phyloP scores from a whole-genome alignment of 1,140 invertebrate genomes.

The Diploscapter pachys region DNA sequence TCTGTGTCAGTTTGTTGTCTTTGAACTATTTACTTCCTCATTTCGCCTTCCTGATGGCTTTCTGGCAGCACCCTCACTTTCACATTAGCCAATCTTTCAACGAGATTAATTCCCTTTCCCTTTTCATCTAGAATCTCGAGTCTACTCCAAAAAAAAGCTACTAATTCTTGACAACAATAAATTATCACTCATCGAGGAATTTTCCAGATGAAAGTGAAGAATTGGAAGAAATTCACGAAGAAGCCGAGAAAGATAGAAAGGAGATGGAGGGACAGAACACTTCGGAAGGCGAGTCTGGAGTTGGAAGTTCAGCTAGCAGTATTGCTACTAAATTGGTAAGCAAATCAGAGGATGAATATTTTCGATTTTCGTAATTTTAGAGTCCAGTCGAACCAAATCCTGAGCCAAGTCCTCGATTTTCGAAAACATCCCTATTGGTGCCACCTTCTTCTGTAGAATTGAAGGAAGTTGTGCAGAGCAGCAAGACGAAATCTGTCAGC shows the following conservation, averaged over 20 bases:
- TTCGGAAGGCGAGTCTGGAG: not conserved
- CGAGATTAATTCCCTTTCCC: too few species aligned
- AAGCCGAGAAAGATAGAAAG: not conserved
- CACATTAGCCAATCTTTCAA: too few species aligned
- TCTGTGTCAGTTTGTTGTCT: too few species aligned
- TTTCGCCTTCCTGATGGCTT: too few species aligned
- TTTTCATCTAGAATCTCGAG: too few species aligned
- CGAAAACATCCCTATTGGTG: conserved; percentile 33
- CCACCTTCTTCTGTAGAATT: conserved; percentile 33
- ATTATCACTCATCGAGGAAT: not conserved
- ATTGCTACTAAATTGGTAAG: conserved; percentile 6
- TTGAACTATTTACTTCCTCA: too few species aligned
- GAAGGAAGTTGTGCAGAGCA: conserved; percentile 24
- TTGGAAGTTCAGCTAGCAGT: conserved; percentile 7
- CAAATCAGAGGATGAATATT: not conserved
- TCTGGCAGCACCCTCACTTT: too few species aligned
- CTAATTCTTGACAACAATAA: not conserved
- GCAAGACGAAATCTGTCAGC: conserved; percentile 23
- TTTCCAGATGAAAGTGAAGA: conserved; percentile 13
- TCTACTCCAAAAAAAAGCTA: too few species aligned
- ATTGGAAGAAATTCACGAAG: conserved; percentile 24
- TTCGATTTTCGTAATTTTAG: not conserved
- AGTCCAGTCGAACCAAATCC: not conserved
- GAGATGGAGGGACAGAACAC: conserved; percentile 1
- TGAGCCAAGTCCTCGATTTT: conserved; percentile 5